A percentile compares a stretch with the other conserved stretches of the same genome.
phyloP scores from a whole-genome alignment of 2,797 vertebrate genomes.

The Enteromius unitaeniatus region DNA sequence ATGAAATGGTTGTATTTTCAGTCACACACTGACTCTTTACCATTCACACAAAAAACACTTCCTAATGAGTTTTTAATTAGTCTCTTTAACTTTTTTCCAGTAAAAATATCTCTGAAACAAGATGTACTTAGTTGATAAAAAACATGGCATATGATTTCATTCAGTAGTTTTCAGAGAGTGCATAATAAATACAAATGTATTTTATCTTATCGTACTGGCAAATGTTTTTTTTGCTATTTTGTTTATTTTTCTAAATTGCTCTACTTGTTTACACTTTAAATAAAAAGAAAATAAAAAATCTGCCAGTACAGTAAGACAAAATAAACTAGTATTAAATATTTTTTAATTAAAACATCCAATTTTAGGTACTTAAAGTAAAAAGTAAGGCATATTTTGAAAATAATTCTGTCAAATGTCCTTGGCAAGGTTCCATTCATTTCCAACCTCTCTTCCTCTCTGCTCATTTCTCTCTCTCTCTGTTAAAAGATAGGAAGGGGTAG shows the following conservation, averaged over 20 bases:
- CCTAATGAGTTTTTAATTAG: not conserved
- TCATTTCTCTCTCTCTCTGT: not conserved
- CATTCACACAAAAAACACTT: not conserved
- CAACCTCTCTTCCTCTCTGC: not conserved
- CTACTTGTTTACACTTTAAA: not conserved
- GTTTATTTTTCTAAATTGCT: not conserved
- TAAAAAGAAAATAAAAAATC: no score
- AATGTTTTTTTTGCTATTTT: not conserved
- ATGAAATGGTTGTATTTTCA: not conserved
- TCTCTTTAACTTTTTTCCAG: not conserved
- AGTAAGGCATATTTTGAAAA: not conserved
- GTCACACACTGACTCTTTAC: not conserved
- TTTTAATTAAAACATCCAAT: not conserved
- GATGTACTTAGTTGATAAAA: not conserved
- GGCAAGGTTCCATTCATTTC: not conserved
- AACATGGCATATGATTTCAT: no score
- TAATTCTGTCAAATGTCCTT: not conserved
- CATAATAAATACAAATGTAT: not conserved
- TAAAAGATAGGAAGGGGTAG: constrained; percentile 52
- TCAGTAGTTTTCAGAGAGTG: not conserved
- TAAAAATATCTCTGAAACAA: not conserved
- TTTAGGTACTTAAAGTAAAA: not conserved
- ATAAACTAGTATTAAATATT: no score
- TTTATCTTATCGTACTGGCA: not conserved
- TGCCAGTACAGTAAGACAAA: no score